Base-by-base conservation (phyloP, 2,888 invertebrate species). In the Carpatolechia fugitivella region DNA sequence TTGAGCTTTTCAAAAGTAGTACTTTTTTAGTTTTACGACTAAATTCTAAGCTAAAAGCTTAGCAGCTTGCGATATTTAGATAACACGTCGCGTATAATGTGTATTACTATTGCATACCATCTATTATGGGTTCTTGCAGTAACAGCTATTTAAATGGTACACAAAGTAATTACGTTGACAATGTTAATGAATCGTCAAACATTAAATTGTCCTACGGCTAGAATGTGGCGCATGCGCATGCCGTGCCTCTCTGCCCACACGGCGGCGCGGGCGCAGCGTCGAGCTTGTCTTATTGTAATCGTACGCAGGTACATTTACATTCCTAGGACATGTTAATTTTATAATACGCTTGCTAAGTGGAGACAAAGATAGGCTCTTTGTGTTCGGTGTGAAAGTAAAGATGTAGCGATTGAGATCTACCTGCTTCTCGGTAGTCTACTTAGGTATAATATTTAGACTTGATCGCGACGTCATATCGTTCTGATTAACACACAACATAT, bases 301-400 rank as follows among this genome's bases (percentile, higher is more conserved):
- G 40, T 47, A 56, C 55, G 55, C 56, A 55, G 40, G 47, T 55
- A 56, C 44, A 59, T 59, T 56, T 54, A 47, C 59, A 59, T 59
- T 56, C 56, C 56, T 48, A 18, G 52, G 29, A 48, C 29, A 50
- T 40, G 48, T 56, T 52, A 48, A 56, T 56, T 56, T 52, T 56
- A 53, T 56, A 56, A 52, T 35, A n/a, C 20, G 24, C 13, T 35
- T n/a, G 14, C 16, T 35, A 20, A 49, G 35, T 35, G 49, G 35
- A 13, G 33, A 35, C 49, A 20, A 7, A 31, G 49, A 49, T 48
- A 33, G 41, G 24, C 20, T 20, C n/a, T 11, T 24, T 24, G 24
- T 44, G 7, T 16, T 40, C 1, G 1, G 40, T 8, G 10, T 40
- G 16, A 40, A 40, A 16, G 2, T 5, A 10, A 41, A 18, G 11